Conservation (phyloP, 2,797 vertebrate species). For the Steatocranus sp. region DNA sequence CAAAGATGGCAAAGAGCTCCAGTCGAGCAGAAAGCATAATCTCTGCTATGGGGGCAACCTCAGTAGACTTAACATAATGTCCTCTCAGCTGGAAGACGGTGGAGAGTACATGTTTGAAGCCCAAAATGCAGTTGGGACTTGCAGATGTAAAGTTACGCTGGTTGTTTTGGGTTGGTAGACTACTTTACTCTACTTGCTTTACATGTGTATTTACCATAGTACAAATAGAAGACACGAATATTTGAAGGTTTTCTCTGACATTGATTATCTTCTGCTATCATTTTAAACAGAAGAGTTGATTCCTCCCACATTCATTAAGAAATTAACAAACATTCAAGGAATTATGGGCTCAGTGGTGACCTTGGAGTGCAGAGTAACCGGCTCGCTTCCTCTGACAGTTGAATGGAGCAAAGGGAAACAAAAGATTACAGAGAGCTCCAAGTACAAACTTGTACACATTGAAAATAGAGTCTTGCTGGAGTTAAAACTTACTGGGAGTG, state of each 20-base stretch:
- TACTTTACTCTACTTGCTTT: too few species aligned
- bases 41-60: constrained; percentile 82
- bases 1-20: constrained; percentile 83
- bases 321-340: constrained; percentile 83
- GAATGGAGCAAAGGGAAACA: constrained; percentile 90
- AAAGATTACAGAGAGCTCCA: constrained; percentile 79
- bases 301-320: constrained; percentile 86
- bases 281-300: constrained; percentile 82
- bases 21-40: constrained; percentile 81
- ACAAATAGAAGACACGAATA: neutral
- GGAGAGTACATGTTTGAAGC: constrained; percentile 86
- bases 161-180: constrained; percentile 85
- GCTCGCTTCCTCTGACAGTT: constrained; percentile 84
- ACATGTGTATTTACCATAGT: neutral
- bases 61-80: constrained; percentile 83
- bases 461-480: constrained; percentile 81
- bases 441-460: constrained; percentile 78
- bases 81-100: constrained; percentile 79
- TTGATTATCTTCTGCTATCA: constrained; percentile 15
- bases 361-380: constrained; percentile 86
- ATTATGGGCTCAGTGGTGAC: constrained; percentile 81
- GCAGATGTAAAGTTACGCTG: constrained; percentile 81
- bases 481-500: constrained; percentile 77
- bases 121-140: constrained; percentile 85
- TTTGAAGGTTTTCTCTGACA: neutral